Base-by-base conservation (phyloP, 2,113 vertebrate species). In the Callipepla squamata region DNA sequence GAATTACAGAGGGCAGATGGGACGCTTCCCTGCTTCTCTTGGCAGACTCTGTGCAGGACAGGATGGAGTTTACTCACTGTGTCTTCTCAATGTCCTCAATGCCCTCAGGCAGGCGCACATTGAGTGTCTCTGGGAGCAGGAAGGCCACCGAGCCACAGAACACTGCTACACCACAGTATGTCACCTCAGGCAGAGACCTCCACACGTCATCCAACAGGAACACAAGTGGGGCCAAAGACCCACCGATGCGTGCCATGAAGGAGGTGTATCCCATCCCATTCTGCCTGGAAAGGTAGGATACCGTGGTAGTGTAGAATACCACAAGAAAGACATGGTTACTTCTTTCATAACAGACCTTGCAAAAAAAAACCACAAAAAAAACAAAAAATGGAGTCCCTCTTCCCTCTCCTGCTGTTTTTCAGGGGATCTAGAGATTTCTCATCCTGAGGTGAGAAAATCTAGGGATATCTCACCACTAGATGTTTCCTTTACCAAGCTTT, bases 191-290 rank as follows among this genome's bases (percentile, higher is more conserved):
- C 81, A 95, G 81, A 18, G 74, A 81, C 70, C 11, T 61, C 94
- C 95, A 95, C 63, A 79, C 90, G 26, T 87, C 87, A 11, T 96
- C 95, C 89, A 94, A 67, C 90, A 96, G 79, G 42, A 94, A 80
- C 48, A 94, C 13, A 11, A 95, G 92, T 0, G 94, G 95, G 36
- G 94, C 94, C 92, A 95, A 40, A 32, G 95, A 11, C 30, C 94
- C 93, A 0, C 93, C 93, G 0, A 95, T 48, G 23, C 93, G 87
- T 4, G 95, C 95, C 63, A 92, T 0, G 4, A 96, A 95, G 22
- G 94, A 82, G 8, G 74, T 91, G 87, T 95, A 95, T 7, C 95
- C 94, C 94, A 96, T 94, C 36, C 93, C 95, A 0, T 95, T 96
- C 92, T 96, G 95, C 92, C 94, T 96, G 90, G 48, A 95, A 81